These are phyloP conservation scores for Aphidoletes aphidimyza DNA, from an alignment of 2,888 invertebrate genomes.

Conservation along the genomic window DNA sequence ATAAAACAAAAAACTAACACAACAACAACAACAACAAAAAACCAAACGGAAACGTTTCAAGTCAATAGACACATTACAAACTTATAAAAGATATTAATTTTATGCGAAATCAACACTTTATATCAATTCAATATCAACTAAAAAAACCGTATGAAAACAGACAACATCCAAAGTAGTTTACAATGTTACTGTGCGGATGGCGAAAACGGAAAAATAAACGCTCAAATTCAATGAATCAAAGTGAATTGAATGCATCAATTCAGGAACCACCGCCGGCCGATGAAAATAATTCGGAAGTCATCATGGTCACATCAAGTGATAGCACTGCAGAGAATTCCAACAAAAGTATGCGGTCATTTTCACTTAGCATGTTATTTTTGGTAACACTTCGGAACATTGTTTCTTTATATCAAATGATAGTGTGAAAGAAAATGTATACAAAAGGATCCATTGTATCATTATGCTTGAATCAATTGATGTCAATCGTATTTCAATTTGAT, in stretches of 20 bases:
- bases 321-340: background rate
- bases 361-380: background rate
- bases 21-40: too few relatives aligned
- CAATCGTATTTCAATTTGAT: conserved; percentile 20
- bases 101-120: too few relatives aligned
- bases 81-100: too few relatives aligned
- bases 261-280: background rate
- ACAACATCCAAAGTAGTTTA: background rate
- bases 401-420: too few relatives aligned
- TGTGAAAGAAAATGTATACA: background rate
- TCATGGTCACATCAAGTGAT: background rate
- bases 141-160: too few relatives aligned
- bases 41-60: background rate
- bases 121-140: too few relatives aligned
- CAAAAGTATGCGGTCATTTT: background rate
- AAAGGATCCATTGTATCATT: background rate
- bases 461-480: background rate
- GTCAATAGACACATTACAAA: too few relatives aligned
- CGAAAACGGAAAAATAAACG: conserved; percentile 4
- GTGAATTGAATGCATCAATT: background rate
- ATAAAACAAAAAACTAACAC: too few relatives aligned
- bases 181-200: conserved; percentile 15
- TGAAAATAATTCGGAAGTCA: background rate
- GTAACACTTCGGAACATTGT: background rate
- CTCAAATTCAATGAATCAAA: background rate